Evolutionary conservation across 2,113 vertebrate genomes (phyloP).

Genomic region (Blennius ocellaris): DNA sequence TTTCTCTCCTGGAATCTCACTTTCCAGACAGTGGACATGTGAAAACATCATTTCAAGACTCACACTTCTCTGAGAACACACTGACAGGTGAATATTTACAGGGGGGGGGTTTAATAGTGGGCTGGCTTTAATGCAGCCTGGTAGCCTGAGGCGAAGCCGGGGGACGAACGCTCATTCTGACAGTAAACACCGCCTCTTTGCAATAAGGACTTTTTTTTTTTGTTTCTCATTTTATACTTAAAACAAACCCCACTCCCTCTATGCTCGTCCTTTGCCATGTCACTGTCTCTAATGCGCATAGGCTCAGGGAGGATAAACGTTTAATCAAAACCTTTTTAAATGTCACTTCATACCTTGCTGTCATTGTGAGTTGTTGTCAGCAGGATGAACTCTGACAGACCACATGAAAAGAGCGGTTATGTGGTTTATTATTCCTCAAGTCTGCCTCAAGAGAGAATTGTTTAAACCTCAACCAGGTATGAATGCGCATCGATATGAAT

Average conservation of each 20-base stretch:
- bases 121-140: constrained; percentile 59
- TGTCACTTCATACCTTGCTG: constrained; percentile 16
- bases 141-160: constrained; percentile 64
- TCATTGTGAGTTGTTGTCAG: constrained; percentile 28
- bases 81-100: constrained; percentile 56
- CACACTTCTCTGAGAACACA: constrained; percentile 41
- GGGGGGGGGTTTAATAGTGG: constrained; percentile 55
- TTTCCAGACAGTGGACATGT: constrained; percentile 9
- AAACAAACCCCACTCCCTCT: constrained; percentile 14
- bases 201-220: constrained; percentile 2
- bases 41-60: constrained; percentile 41
- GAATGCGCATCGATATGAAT: constrained; percentile 3
- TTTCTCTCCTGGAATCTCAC: neutral
- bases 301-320: constrained; percentile 45
- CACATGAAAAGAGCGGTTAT: constrained; percentile 10
- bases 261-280: constrained; percentile 2
- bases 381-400: constrained; percentile 7
- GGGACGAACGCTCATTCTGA: constrained; percentile 38
- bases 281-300: constrained; percentile 10
- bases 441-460: constrained; percentile 13
- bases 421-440: constrained; percentile 11
- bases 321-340: constrained; percentile 52
- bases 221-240: constrained; percentile 29
- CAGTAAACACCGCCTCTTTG: constrained; percentile 32
- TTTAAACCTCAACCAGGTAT: neutral